A percentile compares a stretch with the other conserved stretches of the same genome.
Conservation (phyloP, 2,888 invertebrate species). For the Rhingia campestris region DNA sequence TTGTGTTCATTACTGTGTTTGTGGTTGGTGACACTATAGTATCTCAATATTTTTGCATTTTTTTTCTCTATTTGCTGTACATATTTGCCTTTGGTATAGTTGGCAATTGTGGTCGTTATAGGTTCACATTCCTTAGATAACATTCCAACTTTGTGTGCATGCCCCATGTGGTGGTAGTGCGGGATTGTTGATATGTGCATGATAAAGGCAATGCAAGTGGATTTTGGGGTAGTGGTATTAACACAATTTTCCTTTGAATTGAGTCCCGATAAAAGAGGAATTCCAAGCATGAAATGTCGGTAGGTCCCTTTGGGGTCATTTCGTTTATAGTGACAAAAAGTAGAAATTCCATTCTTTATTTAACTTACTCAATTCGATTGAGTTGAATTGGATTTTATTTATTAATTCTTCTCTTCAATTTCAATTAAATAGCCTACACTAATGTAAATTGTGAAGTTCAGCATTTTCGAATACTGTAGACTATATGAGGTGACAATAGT, state of each 20-base stretch:
- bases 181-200: slow-evolving; percentile 31
- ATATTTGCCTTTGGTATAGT: not conserved
- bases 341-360: not conserved
- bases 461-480: too few relatives aligned
- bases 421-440: too few relatives aligned
- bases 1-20: slow-evolving; percentile 44
- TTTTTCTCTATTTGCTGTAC: not conserved
- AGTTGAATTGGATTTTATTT: too few relatives aligned
- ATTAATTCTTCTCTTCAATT: too few relatives aligned
- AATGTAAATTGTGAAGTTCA: too few relatives aligned
- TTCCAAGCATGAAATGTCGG: slow-evolving; percentile 21
- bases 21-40: not conserved
- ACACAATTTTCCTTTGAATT: slow-evolving; percentile 23
- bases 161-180: not conserved
- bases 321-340: slow-evolving; percentile 2
- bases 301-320: slow-evolving; percentile 28
- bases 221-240: slow-evolving; percentile 37
- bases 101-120: slow-evolving; percentile 43
- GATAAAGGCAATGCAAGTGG: slow-evolving; percentile 21
- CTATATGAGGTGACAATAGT: too few relatives aligned
- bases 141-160: slow-evolving; percentile 46
- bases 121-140: slow-evolving; percentile 42
- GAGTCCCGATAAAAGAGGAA: not conserved
- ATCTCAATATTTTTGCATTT: slow-evolving; percentile 11
- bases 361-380: too few relatives aligned